Base-by-base conservation (phyloP, 2,888 invertebrate genomes). In the Synergus umbraculus region DNA sequence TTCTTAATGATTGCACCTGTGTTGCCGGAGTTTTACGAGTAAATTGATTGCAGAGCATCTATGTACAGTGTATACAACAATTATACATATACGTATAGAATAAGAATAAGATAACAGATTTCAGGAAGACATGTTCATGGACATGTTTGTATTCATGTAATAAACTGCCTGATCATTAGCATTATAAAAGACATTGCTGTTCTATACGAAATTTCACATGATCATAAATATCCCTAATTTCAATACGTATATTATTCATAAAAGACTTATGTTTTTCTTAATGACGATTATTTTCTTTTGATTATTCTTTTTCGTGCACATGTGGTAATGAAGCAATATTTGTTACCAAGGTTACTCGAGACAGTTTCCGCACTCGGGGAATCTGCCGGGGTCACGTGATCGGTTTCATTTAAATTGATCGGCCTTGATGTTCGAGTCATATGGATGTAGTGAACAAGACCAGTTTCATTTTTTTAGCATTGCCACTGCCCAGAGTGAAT, bases 1-100 rank as follows among this genome's bases (percentile, higher is more conserved):
- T 54, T n/a, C n/a, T 49, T 49, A 9, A 3, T 46, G 49, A 69
- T 29, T 49, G 37, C 54, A 73, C 49, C 73, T 73, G 49, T 49
- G 37, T 44, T 18, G 29, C 12, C 13, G 44, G 46, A 37, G 49
- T 73, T 73, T 73, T 54, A 73, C 69, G 22, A 67, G 44, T 43
- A 67, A 65, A 65, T 29, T 12, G 46, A 73, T 29, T 49, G 37
- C 4, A 8, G 8, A 60, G 2, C 29, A 29, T 29, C 29, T 29
- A 29, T 29, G 29, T 29, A 29, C 29, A 29, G 3, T 29, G 29
- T 29, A 29, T 29, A 29, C 29, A 29, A 29, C 29, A 29, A 29
- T 29, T 29, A 29, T 29, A 29, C 29, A 29, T 3, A 29, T 29
- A 29, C 37, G 10, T n/a, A 73, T 22, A 12, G 60, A 60, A 15